These are phyloP conservation scores for Pelochelys cantorii DNA, from an alignment of 2,797 vertebrate species.

Conservation along the genomic window DNA sequence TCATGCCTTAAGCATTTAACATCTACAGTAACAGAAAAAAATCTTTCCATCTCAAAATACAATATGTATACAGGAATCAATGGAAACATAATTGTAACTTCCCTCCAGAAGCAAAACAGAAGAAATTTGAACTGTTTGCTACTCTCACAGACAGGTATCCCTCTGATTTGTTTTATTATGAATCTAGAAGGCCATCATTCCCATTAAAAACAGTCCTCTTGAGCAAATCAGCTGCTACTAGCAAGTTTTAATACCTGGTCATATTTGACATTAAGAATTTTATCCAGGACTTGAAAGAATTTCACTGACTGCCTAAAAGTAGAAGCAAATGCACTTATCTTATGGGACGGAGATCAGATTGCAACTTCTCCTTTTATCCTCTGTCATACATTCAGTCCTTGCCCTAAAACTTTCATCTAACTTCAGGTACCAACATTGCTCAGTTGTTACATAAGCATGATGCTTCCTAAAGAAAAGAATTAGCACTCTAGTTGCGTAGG, in stretches of 20 bases:
- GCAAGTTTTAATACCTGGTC: background rate
- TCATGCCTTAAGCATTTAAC: background rate
- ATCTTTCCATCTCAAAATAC: background rate
- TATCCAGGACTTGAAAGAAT: background rate
- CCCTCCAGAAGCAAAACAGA: background rate
- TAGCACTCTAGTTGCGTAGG: constrained; percentile 42
- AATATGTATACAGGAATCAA: background rate
- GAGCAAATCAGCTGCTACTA: background rate
- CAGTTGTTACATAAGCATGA: background rate
- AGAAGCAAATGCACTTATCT: background rate
- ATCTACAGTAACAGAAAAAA: background rate
- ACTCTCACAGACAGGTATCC: background rate
- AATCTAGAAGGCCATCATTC: background rate
- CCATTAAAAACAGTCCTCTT: background rate
- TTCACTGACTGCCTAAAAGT: background rate
- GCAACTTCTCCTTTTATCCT: background rate
- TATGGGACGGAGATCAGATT: background rate
- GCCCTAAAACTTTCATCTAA: background rate
- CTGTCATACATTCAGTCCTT: background rate
- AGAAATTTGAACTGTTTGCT: background rate
- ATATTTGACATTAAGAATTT: background rate
- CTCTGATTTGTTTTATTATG: background rate
- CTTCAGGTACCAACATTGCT: background rate
- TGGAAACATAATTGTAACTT: background rate
- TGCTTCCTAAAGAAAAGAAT: background rate